phyloP scores from a whole-genome alignment of 2,113 vertebrate species.

The Grallaria varia region DNA sequence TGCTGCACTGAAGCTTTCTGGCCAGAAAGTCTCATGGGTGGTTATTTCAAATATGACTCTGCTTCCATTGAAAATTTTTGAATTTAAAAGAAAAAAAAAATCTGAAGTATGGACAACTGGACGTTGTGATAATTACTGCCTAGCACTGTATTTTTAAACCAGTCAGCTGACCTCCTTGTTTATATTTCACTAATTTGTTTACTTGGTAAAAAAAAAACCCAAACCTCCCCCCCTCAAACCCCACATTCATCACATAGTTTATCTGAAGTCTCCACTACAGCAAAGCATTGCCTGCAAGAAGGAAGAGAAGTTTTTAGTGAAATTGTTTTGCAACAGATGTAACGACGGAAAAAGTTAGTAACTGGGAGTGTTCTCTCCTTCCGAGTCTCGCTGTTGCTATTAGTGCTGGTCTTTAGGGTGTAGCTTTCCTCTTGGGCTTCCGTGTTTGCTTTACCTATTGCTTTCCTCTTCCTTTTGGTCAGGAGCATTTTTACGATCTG shows the following conservation, averaged over 20 bases:
- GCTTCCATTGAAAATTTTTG: not conserved
- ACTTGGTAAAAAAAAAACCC: not conserved
- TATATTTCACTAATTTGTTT: not conserved
- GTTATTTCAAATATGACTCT: conserved; percentile 11
- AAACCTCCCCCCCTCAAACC: fast-evolving
- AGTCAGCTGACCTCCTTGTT: conserved; percentile 4
- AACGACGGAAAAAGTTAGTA: conserved; percentile 71
- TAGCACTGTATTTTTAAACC: not conserved
- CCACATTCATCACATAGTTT: not conserved
- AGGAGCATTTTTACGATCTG: conserved; percentile 40
- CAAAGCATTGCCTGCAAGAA: not conserved
- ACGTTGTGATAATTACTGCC: not conserved
- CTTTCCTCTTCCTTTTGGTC: conserved; percentile 60
- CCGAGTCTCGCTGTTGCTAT: conserved; percentile 20
- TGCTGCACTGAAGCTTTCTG: not conserved
- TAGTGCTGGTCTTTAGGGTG: conserved; percentile 61
- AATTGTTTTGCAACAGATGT: conserved; percentile 45
- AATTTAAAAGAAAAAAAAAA: not conserved
- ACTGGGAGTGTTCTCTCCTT: conserved; percentile 60
- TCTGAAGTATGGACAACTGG: not conserved
- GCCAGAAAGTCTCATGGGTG: not conserved
- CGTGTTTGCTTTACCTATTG: conserved; percentile 61
- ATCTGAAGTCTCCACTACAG: not conserved
- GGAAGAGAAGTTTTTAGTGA: not conserved
- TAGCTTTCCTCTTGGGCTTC: conserved; percentile 70